Percentiles rank a stretch among this genome's conserved stretches.
Conservation (phyloP, 2,113 vertebrate species). For the Nannospalax galili region DNA sequence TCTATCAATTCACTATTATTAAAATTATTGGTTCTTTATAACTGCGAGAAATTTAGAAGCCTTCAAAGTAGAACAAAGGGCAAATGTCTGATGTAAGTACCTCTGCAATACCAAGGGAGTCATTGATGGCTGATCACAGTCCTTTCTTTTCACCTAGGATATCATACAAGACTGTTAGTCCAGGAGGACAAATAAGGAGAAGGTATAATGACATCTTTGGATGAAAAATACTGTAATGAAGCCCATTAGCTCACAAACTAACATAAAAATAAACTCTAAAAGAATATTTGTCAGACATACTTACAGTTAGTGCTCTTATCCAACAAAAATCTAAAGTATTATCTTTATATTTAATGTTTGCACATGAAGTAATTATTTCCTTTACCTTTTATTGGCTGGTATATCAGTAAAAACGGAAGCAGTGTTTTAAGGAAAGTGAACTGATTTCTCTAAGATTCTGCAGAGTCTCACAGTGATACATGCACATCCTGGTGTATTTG, state of each 20-base stretch:
- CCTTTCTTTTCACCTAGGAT: not conserved
- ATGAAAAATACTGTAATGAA: not conserved
- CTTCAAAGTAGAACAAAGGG: not conserved
- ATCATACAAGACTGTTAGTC: not conserved
- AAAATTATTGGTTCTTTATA: not conserved
- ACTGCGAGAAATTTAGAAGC: not conserved
- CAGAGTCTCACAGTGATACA: not conserved
- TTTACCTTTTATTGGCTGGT: not conserved
- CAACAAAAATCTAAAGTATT: not conserved
- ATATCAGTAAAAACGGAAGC: not conserved
- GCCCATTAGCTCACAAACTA: not conserved
- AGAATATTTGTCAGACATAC: not conserved
- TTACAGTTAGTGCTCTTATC: not conserved
- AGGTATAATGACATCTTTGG: not conserved
- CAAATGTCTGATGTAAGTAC: not conserved
- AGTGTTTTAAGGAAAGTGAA: not conserved
- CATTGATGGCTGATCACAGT: not conserved
- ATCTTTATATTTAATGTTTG: slow-evolving; percentile 34
- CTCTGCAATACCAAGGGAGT: not conserved
- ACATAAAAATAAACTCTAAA: not conserved
- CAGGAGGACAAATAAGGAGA: not conserved
- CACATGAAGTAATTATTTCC: not conserved
- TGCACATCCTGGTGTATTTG: not conserved
- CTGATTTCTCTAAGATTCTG: not conserved
- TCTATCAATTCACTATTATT: slow-evolving; percentile 9